Evolutionary conservation across 2,113 vertebrate species (phyloP), one percentile per base, ranked within the genome.

Genomic region (Colius striatus): DNA sequence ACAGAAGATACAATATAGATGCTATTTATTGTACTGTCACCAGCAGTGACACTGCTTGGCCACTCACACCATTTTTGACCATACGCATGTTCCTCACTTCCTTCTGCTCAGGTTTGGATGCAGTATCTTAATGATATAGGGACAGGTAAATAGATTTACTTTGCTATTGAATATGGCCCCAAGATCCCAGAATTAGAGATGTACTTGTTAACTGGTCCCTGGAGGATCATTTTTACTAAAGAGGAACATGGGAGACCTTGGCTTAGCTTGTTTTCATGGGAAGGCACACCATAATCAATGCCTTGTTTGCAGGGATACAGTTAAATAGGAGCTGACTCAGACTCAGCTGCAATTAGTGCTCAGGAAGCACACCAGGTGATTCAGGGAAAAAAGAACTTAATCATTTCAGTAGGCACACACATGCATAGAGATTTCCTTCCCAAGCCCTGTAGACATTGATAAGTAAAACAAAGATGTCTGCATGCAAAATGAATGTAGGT

Each of bases 271-370:
- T 87, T 95, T 88, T 75, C 53, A n/a, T 48, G 76, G 93, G 53
- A 80, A 94, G 65, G n/a, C n/a, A 70, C 43, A 71, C 47, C 61
- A 83, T 55, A 92, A 41, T 62, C 51, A 73, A 77, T 1, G 4
- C 60, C n/a, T 85, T 74, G 48, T 88, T 95, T 95, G 60, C 71
- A 90, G 51, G 48, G 63, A 81, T n/a, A 84, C 60, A 53, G 13
- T 91, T 73, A 62, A 87, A 54, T 29, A 60, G 82, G 67, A 77
- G 72, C 78, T 95, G 92, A 90, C 63, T 88, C 63, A 92, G 45
- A 70, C 67, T 74, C 71, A 93, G 43, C 43, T 94, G 58, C 63
- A 80, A 51, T 74, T 91, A 90, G 50, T 50, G 67, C 79, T 96
- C 76, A 87, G 57, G 63, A 84, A 51, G 85, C 41, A 90, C 88